These are phyloP conservation scores for Drosophila ohnishii DNA, from an alignment of 1,140 invertebrate species.

Conservation along the genomic window DNA sequence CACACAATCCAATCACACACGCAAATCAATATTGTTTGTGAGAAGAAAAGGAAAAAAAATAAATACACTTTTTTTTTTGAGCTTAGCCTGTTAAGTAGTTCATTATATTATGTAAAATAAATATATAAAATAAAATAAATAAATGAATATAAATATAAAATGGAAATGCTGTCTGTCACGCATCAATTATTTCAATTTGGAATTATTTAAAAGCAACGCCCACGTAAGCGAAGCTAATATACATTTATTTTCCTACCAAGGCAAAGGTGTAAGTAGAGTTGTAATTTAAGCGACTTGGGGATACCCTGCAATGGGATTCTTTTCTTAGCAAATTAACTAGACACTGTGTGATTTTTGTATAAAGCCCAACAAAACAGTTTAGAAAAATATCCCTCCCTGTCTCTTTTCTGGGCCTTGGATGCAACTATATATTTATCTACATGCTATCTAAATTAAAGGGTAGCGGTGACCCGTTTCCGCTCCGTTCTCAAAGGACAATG, in stretches of 20 bases:
- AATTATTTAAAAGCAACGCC: constrained; percentile 2
- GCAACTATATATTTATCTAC: neutral
- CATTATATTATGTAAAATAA: constrained; percentile 78
- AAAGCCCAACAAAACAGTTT: neutral
- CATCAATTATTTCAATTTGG: constrained; percentile 6
- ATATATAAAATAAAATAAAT: constrained; percentile 72
- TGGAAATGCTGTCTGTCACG: constrained; percentile 20
- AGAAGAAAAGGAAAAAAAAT: constrained; percentile 43
- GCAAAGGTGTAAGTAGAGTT: no score
- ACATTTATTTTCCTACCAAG: neutral
- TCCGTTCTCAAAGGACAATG: constrained; percentile 50
- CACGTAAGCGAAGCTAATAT: constrained; percentile 16
- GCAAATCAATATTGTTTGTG: constrained; percentile 29
- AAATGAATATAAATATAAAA: constrained; percentile 73
- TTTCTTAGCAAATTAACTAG: neutral
- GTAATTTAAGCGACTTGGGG: neutral
- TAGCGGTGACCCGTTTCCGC: neutral
- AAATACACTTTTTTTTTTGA: constrained; percentile 68
- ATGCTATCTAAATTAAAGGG: neutral
- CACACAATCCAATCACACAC: constrained; percentile 31
- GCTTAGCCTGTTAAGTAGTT: constrained; percentile 72
- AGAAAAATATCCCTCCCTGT: neutral
- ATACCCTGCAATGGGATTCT: neutral
- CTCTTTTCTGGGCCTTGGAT: neutral
- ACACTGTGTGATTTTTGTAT: no score